Base-by-base conservation (phyloP, 2,797 vertebrate genomes). In the Enoplosus armatus region DNA sequence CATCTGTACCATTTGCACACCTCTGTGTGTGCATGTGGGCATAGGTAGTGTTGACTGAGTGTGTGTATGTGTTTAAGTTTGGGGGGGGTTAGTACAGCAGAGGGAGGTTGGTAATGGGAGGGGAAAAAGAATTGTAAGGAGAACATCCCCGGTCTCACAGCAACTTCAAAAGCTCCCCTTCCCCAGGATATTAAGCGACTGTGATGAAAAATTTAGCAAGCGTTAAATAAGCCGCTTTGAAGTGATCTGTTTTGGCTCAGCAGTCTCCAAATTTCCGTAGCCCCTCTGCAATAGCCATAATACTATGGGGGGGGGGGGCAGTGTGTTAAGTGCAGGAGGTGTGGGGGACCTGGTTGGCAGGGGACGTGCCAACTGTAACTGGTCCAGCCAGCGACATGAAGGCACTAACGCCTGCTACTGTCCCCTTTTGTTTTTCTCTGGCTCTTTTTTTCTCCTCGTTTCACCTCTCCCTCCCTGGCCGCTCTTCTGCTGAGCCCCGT, bases 201-300 rank as follows among this genome's bases (percentile, higher is more conserved):
- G 94, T 96, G 96, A 96, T 96, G 95, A 96, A 96, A 96, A 96
- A 96, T 96, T 95, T 95, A 96, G 95, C 92, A 92, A 95, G 95
- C 95, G 93, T 96, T 96, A 96, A 96, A 95, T 95, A 96, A 95
- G 95, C 94, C 79, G 93, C 96, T 96, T 96, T 96, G 96, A 96
- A 96, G 96, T 96, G 94, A 96, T 96, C 94, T 96, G 95, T 96
- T 95, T 95, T 95, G 94, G 95, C 95, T 96, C 94, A 85, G 94
- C 94, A 93, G 94, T 93, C 95, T 94, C 93, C 77, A 93, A 94
- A 94, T 95, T 96, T 96, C 95, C 94, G 91, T 95, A 92, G 93
- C 95, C 91, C 89, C 91, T 93, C 85, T 94, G 94, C 92, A 92
- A 84, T 91, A 88, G 87, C 89, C 90, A 85, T 86, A 78, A 85